phyloP scores from a whole-genome alignment of 2,888 invertebrate species.

The Lomographa bimaculata region DNA sequence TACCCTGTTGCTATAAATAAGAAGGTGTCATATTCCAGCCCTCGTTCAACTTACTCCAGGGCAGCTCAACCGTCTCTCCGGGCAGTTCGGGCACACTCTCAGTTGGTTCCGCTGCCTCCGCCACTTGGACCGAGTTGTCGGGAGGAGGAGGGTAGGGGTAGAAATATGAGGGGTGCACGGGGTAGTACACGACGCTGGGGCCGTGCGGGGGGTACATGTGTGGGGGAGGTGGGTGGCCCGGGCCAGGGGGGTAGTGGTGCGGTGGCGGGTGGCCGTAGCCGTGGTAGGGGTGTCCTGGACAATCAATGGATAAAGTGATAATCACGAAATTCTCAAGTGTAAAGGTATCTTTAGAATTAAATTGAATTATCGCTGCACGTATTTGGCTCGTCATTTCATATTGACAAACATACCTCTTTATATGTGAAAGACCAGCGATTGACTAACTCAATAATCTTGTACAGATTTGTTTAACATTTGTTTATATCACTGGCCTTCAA shows the following conservation, averaged over 20 bases:
- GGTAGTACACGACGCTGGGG: slow-evolving; percentile 63
- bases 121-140: slow-evolving; percentile 50
- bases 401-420: too few species aligned
- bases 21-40: slow-evolving; percentile 58
- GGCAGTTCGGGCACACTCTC: slow-evolving; percentile 67
- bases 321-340: too few species aligned
- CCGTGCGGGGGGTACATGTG: slow-evolving; percentile 52
- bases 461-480: too few species aligned
- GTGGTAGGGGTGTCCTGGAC: slow-evolving; percentile 68
- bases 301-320: too few species aligned
- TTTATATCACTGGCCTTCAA: too few species aligned
- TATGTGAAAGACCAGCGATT: too few species aligned
- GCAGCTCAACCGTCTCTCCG: slow-evolving; percentile 76
- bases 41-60: slow-evolving; percentile 74
- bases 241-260: slow-evolving; percentile 43
- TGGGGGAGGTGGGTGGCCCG: slow-evolving; percentile 39
- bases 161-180: slow-evolving; percentile 72
- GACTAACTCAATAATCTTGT: too few species aligned
- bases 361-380: too few species aligned
- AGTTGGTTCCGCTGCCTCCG: slow-evolving; percentile 50
- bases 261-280: slow-evolving; percentile 66
- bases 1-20: too few species aligned
- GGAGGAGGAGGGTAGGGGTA: slow-evolving; percentile 63
- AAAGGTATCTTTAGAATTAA: too few species aligned
- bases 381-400: too few species aligned